Evolutionary conservation across 2,797 vertebrate species (phyloP), one percentile per base, ranked within the genome.

Genomic region (Lepilemur ruficaudatus): DNA sequence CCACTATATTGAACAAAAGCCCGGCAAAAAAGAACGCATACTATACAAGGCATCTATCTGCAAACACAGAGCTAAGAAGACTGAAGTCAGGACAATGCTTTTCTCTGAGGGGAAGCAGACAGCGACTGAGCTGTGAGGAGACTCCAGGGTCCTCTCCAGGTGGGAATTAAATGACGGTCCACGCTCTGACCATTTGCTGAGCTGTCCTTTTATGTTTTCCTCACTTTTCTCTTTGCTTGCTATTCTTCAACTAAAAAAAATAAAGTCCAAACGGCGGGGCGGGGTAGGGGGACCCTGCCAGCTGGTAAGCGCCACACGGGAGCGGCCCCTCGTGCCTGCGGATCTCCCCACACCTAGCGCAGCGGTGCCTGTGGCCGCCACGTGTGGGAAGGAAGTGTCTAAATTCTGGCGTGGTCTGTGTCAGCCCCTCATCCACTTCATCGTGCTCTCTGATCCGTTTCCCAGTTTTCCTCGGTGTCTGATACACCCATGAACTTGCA

Each of bases 251-350:
- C 9, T 59, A 20, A 59, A 81, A 82, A 90, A 55, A 12, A 48
- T 32, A 12, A 84, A 38, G 4, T 41, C 23, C 57, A 75, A 41
- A 15, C 9, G 5, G 4, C 12, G 35, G 43, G 48, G 22, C 9
- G 1, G 2, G 30, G n/a, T 12, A 32, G n/a, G 35, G n/a, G 48
- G 38, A 3, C 11, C 23, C 59, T 50, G 22, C 17, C 4, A 9
- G 43, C 17, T 1, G 17, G 15, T 20, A 15, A 20, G 7, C 35
- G 7, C 79, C 9, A 0, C 3, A 3, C 2, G 72, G 13, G 13
- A 9, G 25, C 43, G 7, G 32, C 2, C 15, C 35, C 18, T 5
- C 2, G 18, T 13, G 2, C 25, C 67, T 0, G 1, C 5, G 0
- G 15, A 1, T 8, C 18, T 23, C 38, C 11, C 0, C 20, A 7